These are phyloP conservation scores for Myotis brandtii DNA, from an alignment of 2,113 vertebrate species.

Conservation along the genomic window DNA sequence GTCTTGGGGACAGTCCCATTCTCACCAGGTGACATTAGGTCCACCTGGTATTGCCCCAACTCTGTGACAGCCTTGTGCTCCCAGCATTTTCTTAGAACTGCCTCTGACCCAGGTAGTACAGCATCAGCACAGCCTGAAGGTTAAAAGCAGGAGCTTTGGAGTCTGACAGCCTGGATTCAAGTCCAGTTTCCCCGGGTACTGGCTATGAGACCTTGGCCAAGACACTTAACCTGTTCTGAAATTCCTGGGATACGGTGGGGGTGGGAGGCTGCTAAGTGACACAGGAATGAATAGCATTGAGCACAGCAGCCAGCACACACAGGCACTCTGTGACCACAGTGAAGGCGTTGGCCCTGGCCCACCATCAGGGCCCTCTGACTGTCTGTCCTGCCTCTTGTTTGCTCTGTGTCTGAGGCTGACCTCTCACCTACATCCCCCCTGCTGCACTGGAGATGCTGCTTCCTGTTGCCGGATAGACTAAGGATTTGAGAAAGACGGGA, in stretches of 20 bases:
- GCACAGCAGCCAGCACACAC: not conserved
- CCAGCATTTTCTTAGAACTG: not conserved
- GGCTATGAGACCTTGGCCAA: not conserved
- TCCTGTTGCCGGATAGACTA: constrained; percentile 82
- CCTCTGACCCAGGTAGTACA: not conserved
- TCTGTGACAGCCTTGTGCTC: not conserved
- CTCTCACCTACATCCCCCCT: constrained; percentile 76
- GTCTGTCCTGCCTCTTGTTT: constrained; percentile 39
- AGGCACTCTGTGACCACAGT: not conserved
- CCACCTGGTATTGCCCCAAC: not conserved
- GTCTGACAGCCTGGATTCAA: not conserved
- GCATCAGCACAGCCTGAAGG: not conserved
- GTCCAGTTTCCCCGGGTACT: not conserved
- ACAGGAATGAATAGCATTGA: not conserved
- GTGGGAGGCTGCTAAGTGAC: not conserved
- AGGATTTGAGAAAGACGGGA: constrained; percentile 59
- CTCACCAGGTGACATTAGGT: not conserved
- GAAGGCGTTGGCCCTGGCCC: not conserved
- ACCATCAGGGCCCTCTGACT: not conserved
- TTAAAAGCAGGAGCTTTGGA: not conserved
- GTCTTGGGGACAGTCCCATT: not conserved
- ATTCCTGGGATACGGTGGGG: not conserved
- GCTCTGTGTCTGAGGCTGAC: constrained; percentile 50
- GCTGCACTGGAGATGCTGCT: constrained; percentile 71
- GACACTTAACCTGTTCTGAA: not conserved